Conservation (phyloP, 2,113 vertebrate species). For the Macaca mulatta region DNA sequence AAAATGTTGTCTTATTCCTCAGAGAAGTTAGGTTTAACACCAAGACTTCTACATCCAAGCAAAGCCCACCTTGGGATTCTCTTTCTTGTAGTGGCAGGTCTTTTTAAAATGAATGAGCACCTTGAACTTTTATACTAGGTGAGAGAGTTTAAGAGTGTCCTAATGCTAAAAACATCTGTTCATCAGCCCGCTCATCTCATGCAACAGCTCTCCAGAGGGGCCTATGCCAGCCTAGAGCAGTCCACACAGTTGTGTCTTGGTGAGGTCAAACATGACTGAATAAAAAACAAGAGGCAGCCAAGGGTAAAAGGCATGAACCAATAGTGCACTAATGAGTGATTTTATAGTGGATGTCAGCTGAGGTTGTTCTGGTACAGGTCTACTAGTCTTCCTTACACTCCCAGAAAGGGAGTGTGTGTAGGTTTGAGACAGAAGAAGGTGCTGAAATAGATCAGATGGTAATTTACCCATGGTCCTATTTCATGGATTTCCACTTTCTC, state of each 20-base stretch:
- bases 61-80: not conserved
- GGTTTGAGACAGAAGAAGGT: not conserved
- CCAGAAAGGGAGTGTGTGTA: not conserved
- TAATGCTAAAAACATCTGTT: not conserved
- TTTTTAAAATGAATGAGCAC: constrained; percentile 1
- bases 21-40: not conserved
- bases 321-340: not conserved
- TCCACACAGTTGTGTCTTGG: not conserved
- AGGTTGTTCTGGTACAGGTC: not conserved
- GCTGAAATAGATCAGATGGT: not conserved
- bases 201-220: not conserved
- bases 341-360: not conserved
- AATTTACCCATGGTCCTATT: not conserved
- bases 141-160: not conserved
- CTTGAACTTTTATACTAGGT: not conserved
- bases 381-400: not conserved
- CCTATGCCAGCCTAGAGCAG: not conserved
- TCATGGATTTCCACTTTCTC: not conserved
- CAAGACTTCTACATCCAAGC: not conserved
- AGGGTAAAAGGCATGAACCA: not conserved
- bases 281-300: not conserved
- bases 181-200: not conserved
- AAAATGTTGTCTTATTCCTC: not conserved
- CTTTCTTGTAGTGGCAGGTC: not conserved
- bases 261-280: not conserved